phyloP scores from a whole-genome alignment of 2,888 invertebrate genomes.

The Synergus itoensis region DNA sequence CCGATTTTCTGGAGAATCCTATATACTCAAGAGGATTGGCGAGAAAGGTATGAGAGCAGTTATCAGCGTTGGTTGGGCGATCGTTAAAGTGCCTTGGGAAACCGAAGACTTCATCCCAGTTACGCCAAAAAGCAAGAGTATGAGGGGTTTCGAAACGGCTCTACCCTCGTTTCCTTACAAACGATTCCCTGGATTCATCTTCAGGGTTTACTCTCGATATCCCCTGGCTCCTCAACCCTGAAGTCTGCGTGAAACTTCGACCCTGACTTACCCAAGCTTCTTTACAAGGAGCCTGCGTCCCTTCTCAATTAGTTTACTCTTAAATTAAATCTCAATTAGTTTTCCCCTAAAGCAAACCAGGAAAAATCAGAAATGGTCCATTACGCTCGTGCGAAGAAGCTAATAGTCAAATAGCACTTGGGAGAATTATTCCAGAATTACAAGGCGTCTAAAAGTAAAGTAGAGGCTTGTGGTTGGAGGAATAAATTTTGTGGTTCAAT shows the following conservation, averaged over 20 bases:
- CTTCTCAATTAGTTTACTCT: conserved; percentile 40
- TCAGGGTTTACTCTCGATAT: conserved; percentile 51
- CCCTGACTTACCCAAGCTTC: conserved; percentile 44
- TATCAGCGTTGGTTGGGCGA: conserved; percentile 51
- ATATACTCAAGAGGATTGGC: conserved; percentile 45
- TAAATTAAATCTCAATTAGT: conserved; percentile 44
- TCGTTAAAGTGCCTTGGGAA: conserved; percentile 57
- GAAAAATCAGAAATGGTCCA: conserved; percentile 16
- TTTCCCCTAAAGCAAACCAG: conserved; percentile 27
- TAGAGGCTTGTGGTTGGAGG: neutral
- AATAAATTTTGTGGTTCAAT: no score
- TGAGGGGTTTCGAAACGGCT: conserved; percentile 48
- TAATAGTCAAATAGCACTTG: conserved; percentile 1
- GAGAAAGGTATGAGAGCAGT: conserved; percentile 51
- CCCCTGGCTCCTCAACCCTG: conserved; percentile 45
- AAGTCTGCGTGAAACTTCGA: conserved; percentile 46
- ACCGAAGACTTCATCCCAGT: conserved; percentile 53
- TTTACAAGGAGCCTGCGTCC: conserved; percentile 43
- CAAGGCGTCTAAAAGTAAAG: neutral
- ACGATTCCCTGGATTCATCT: conserved; percentile 58
- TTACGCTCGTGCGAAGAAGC: neutral
- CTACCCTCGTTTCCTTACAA: conserved; percentile 59
- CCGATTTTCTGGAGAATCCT: conserved; percentile 36
- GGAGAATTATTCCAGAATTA: neutral
- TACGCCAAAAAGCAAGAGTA: conserved; percentile 49